Conservation (phyloP, 2,888 invertebrate genomes). For the Agonopterix arenella region DNA sequence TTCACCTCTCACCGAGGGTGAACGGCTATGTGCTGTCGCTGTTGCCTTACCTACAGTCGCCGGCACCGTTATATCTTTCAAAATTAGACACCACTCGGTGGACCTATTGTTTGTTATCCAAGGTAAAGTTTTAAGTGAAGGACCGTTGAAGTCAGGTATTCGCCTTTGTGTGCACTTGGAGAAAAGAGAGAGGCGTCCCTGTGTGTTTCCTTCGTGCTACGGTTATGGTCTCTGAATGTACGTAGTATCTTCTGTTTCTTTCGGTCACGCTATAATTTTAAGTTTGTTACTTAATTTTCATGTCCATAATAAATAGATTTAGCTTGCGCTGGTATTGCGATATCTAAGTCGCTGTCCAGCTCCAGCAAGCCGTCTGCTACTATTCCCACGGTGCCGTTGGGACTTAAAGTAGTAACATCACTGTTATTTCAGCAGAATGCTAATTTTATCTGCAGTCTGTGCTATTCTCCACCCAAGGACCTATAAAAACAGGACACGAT, state of each 20-base stretch:
- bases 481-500: neutral
- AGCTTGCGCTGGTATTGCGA: neutral
- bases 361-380: conserved; percentile 3
- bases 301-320: too few species aligned
- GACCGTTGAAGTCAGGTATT: too few species aligned
- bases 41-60: conserved; percentile 10
- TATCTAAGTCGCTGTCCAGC: conserved; percentile 4
- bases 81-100: conserved; percentile 6
- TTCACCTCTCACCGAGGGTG: conserved; percentile 73
- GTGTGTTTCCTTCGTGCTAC: too few species aligned
- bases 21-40: conserved; percentile 41
- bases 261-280: too few species aligned
- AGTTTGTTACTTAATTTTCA: too few species aligned
- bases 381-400: conserved; percentile 24
- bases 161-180: too few species aligned
- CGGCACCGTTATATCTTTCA: conserved; percentile 10
- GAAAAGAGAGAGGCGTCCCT: too few species aligned
- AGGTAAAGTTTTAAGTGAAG: too few species aligned
- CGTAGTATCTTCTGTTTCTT: too few species aligned
- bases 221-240: too few species aligned
- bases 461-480: neutral
- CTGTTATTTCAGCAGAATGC: conserved; percentile 27
- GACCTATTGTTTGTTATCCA: neutral
- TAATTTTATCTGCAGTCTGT: conserved; percentile 2
- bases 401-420: conserved; percentile 29